Conservation (phyloP, 2,113 vertebrate species). For the Suricata suricatta region DNA sequence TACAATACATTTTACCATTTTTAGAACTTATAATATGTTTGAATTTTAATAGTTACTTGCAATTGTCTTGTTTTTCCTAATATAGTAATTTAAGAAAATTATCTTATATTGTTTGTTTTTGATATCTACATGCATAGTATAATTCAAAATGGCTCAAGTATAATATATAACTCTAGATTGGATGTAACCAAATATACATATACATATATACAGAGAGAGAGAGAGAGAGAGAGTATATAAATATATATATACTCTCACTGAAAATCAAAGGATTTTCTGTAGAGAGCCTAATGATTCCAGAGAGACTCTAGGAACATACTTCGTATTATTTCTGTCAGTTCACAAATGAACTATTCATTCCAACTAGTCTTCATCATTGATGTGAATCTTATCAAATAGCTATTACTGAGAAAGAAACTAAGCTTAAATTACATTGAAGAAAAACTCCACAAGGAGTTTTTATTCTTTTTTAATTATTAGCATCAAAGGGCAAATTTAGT, state of each 20-base stretch:
- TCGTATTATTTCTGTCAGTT: background rate
- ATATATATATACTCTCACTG: background rate
- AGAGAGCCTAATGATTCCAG: background rate
- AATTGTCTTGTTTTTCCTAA: background rate
- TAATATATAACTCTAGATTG: background rate
- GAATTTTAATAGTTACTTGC: background rate
- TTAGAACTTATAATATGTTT: background rate
- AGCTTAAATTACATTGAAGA: background rate
- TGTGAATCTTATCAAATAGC: background rate
- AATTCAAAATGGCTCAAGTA: background rate
- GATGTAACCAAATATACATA: background rate
- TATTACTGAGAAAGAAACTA: slow-evolving; percentile 44
- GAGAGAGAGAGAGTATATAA: too few species aligned
- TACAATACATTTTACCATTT: background rate
- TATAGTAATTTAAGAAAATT: background rate
- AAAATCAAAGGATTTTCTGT: background rate
- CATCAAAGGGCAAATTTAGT: slow-evolving; percentile 70
- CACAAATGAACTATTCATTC: background rate
- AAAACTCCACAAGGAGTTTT: slow-evolving; percentile 62
- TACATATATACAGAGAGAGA: too few species aligned
- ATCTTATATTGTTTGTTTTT: background rate
- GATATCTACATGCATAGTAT: background rate
- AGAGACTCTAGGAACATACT: background rate
- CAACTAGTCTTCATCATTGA: background rate
- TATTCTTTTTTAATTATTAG: slow-evolving; percentile 76